Conservation (phyloP, 2,113 vertebrate species). For the Oxyura jamaicensis region DNA sequence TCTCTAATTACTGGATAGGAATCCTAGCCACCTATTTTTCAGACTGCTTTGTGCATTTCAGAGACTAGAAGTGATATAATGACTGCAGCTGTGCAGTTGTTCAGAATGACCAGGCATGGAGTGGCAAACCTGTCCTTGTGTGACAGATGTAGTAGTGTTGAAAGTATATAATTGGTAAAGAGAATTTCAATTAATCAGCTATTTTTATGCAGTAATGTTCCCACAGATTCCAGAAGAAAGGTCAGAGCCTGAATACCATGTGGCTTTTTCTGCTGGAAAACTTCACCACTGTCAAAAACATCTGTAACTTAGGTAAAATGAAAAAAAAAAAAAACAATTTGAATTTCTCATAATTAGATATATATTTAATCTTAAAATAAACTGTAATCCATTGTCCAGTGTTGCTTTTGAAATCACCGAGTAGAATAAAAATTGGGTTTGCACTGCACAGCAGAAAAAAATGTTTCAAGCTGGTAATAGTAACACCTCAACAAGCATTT, state of each 20-base stretch:
- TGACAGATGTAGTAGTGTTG: neutral
- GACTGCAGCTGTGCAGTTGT: neutral
- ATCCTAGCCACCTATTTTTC: neutral
- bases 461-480: neutral
- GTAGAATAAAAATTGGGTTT: neutral
- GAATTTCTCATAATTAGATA: neutral
- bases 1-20: neutral
- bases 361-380: neutral
- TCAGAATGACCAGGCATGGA: neutral
- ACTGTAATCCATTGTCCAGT: neutral
- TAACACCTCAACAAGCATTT: neutral
- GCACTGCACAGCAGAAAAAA: neutral
- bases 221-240: neutral
- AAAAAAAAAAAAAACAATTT: neutral
- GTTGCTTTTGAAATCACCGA: neutral
- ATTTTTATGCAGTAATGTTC: neutral
- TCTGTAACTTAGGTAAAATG: neutral
- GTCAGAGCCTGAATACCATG: neutral
- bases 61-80: neutral
- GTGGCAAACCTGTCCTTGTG: neutral
- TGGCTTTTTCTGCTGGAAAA: neutral
- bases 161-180: neutral
- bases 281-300: neutral
- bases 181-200: constrained; percentile 1
- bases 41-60: neutral